Conservation (phyloP, 2,113 vertebrate species). For the Muntiacus muntjak region DNA sequence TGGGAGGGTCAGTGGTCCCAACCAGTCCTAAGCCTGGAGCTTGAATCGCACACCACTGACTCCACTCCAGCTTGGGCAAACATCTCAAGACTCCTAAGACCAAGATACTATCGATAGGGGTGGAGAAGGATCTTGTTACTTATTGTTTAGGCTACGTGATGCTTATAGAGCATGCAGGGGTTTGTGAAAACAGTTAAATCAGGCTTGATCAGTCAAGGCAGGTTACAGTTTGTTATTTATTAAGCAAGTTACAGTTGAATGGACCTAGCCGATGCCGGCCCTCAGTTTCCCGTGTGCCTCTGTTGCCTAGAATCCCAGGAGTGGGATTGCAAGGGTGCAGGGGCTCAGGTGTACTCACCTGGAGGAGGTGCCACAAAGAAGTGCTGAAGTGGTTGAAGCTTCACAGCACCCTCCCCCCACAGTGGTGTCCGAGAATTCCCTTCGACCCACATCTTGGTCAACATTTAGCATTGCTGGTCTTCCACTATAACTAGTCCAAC, state of each 20-base stretch:
- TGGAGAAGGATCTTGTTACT: neutral
- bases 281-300: neutral
- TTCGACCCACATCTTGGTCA: neutral
- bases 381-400: neutral
- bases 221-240: neutral
- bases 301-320: neutral
- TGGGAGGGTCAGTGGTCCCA: neutral
- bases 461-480: neutral
- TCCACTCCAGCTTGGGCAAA: neutral
- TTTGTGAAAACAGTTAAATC: neutral
- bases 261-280: neutral
- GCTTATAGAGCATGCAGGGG: neutral
- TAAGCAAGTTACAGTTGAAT: neutral
- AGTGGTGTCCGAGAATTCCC: neutral
- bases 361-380: neutral
- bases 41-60: neutral
- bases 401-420: neutral
- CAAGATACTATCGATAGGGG: neutral
- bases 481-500: neutral
- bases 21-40: neutral
- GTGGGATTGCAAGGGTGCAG: neutral
- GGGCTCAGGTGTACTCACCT: neutral
- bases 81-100: neutral
- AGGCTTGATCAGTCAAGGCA: neutral
- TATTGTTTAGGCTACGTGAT: neutral